These are phyloP conservation scores for Nasua narica DNA, from an alignment of 2,797 vertebrate species.

Conservation along the genomic window DNA sequence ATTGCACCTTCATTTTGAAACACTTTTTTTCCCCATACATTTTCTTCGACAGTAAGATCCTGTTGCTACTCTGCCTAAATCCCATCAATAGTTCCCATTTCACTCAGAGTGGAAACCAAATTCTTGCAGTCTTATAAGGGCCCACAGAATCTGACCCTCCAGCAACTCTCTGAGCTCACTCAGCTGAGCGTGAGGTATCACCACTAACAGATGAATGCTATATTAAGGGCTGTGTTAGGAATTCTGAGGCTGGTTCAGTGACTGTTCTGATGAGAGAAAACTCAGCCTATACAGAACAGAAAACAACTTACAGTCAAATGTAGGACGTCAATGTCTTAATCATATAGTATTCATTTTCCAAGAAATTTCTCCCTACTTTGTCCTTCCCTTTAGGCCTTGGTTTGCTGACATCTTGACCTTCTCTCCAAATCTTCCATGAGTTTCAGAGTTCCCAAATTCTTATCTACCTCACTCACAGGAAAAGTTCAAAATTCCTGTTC, in stretches of 20 bases:
- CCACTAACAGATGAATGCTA: background rate
- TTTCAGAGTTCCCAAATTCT: background rate
- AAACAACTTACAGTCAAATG: background rate
- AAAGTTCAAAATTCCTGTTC: background rate
- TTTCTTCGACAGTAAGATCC: background rate
- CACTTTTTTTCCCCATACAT: background rate
- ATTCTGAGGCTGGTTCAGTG: background rate
- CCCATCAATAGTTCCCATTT: background rate
- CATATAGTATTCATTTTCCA: background rate
- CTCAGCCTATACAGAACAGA: background rate
- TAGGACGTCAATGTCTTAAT: background rate
- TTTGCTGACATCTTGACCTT: background rate
- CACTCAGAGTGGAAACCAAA: background rate
- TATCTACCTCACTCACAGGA: background rate
- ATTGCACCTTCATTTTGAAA: background rate
- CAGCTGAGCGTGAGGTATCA: background rate
- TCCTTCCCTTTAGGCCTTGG: background rate
- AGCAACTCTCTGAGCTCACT: background rate
- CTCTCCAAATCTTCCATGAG: background rate
- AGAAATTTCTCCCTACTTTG: background rate
- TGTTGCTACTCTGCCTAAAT: background rate
- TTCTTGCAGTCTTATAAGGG: background rate
- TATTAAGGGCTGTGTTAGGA: background rate
- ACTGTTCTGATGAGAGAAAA: background rate
- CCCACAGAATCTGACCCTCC: background rate